These are phyloP conservation scores for Apeira syringaria DNA, from an alignment of 2,888 invertebrate genomes.

Conservation along the genomic window DNA sequence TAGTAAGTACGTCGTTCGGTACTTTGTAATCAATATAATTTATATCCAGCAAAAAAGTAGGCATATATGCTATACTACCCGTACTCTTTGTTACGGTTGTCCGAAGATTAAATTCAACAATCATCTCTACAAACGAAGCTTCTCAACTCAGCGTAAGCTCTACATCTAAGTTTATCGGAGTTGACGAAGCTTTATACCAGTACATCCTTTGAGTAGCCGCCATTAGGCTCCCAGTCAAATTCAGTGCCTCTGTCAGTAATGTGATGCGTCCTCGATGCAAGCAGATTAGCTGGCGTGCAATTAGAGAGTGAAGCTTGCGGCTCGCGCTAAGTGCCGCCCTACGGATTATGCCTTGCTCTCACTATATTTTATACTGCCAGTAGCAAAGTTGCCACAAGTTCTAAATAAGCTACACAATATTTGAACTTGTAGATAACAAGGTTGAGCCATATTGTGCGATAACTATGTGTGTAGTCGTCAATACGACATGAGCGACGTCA, in stretches of 20 bases:
- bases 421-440: too few species aligned
- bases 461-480: too few species aligned
- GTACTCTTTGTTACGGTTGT: too few species aligned
- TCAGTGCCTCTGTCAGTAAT: slow-evolving; percentile 42
- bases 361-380: slow-evolving; percentile 22
- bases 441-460: too few species aligned
- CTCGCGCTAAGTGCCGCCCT: slow-evolving; percentile 73
- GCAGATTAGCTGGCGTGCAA: slow-evolving; percentile 77
- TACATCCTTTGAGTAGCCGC: slow-evolving; percentile 2
- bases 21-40: too few species aligned
- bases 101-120: too few species aligned
- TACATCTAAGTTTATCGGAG: not conserved
- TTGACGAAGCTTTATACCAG: not conserved
- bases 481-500: too few species aligned
- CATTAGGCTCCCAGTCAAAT: slow-evolving; percentile 29
- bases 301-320: slow-evolving; percentile 76
- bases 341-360: slow-evolving; percentile 71
- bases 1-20: too few species aligned
- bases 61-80: too few species aligned
- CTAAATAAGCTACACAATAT: not conserved
- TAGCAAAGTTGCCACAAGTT: not conserved
- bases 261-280: slow-evolving; percentile 66
- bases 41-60: too few species aligned
- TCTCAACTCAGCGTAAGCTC: too few species aligned
- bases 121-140: too few species aligned